A percentile compares a stretch with the other conserved stretches of the same genome.
phyloP scores from a whole-genome alignment of 2,113 vertebrate species.

The Hippocampus abdominalis region DNA sequence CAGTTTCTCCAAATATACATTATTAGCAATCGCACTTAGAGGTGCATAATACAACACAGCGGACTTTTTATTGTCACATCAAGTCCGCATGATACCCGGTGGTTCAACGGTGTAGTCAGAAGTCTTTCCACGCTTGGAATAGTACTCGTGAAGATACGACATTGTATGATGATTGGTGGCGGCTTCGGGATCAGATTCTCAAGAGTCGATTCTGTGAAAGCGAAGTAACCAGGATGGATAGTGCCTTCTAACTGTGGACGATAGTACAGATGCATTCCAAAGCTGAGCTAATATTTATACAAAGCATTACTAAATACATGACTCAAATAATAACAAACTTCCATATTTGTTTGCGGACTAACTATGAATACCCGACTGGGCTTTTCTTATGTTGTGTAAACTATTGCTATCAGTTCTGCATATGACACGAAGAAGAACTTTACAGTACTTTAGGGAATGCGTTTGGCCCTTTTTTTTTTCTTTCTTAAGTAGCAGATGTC shows the following conservation, averaged over 20 bases:
- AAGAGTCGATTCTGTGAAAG: neutral
- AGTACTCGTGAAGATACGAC: neutral
- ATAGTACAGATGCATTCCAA: neutral
- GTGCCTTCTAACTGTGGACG: neutral
- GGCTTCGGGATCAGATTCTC: slow-evolving; percentile 1
- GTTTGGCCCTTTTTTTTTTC: neutral
- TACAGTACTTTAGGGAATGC: neutral
- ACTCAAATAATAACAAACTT: neutral
- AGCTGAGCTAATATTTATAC: neutral
- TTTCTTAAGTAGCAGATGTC: slow-evolving; percentile 40
- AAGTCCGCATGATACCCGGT: neutral
- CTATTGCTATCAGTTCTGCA: neutral
- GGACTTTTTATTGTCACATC: neutral
- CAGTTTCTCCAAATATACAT: neutral
- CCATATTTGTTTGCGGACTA: neutral
- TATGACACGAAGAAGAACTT: neutral
- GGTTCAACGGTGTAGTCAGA: neutral
- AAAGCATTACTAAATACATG: slow-evolving; percentile 5
- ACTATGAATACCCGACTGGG: neutral
- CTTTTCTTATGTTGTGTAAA: neutral
- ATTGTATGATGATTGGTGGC: neutral
- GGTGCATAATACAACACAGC: neutral
- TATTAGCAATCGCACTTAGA: neutral
- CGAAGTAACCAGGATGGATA: neutral
- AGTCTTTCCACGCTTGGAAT: neutral